A percentile compares a stretch with the other conserved stretches of the same genome.
Evolutionary conservation across 2,888 invertebrate species (phyloP).

Genomic region (Epiblema foenella): DNA sequence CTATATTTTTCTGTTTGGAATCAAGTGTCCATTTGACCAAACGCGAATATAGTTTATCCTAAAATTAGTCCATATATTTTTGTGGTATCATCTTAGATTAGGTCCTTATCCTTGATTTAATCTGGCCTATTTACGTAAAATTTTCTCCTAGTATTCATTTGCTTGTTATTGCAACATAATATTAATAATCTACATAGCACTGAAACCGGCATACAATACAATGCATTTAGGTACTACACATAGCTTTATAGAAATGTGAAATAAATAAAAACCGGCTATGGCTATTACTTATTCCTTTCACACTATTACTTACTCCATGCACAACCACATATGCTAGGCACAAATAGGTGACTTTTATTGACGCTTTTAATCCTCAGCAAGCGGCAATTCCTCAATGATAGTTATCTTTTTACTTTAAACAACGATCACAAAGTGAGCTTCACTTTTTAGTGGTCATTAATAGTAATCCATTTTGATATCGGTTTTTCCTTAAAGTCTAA

Average conservation of each 20-base stretch:
- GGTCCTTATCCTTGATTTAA: too few species aligned
- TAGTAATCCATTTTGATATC: not conserved
- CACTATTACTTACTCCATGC: too few species aligned
- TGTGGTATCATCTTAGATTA: too few species aligned
- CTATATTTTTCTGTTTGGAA: too few species aligned
- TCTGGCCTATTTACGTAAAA: not conserved
- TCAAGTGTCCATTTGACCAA: too few species aligned
- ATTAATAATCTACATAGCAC: too few species aligned
- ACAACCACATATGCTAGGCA: not conserved
- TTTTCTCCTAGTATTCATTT: not conserved
- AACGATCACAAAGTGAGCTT: conserved; percentile 32
- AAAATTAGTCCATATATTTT: too few species aligned
- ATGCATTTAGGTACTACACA: too few species aligned
- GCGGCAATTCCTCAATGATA: conserved; percentile 1
- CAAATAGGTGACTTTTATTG: not conserved
- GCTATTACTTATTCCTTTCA: not conserved
- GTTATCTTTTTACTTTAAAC: not conserved
- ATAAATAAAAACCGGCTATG: not conserved
- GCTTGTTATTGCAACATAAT: too few species aligned
- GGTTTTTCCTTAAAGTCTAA: not conserved
- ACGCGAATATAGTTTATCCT: too few species aligned
- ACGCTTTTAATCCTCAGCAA: not conserved
- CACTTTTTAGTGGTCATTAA: not conserved
- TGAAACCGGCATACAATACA: too few species aligned
- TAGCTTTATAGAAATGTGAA: too few species aligned